Base-by-base conservation (phyloP, 2,797 vertebrate genomes). In the Tenualosa thibaudeaui region DNA sequence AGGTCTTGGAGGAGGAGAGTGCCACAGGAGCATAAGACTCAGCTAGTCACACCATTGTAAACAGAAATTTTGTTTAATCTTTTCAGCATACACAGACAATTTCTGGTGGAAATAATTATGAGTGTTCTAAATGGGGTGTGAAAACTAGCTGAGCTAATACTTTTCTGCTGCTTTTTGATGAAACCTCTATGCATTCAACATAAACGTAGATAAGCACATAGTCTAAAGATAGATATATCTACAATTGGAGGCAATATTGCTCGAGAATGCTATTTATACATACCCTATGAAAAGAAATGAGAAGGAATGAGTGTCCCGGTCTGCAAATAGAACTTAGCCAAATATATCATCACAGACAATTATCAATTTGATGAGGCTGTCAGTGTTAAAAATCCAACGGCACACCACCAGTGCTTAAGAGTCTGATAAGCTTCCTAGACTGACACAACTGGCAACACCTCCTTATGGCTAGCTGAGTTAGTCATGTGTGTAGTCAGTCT, bases 1-100 rank as follows among this genome's bases (percentile, higher is more conserved):
- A 89, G 81, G 53, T 51, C 75, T 82, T 6, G 22, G 75, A 83
- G 86, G 82, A 87, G 49, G 86, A 15, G 56, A 83, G 65, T 89
- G 89, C 89, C 87, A 86, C 65, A 83, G 9, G 82, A 87, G 58
- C 83, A 83, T 78, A 78, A 83, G 87, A 86, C 86, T 53, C 50
- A 5, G 26, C 22, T 19, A 43, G 56, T 65, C 68, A 88, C 85
- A 54, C 31, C 75, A 54, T 82, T 82, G 86, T 46, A 81, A 40
- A 53, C 78, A 83, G 6, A 40, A 43, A 85, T 83, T 37, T 75
- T 3, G 51, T 15, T 53, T 53, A 81, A 71, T 85, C 26, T 81
- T 54, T 81, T 82, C 49, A 60, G 81, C 68, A 83, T 62, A 82
- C 46, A 87, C 5, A 7, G 24, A 82, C 10, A 40, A 81, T 17